Evolutionary conservation across 2,888 invertebrate genomes (phyloP), one percentile per base, ranked within the genome.

Genomic region (Polydrusus cervinus): DNA sequence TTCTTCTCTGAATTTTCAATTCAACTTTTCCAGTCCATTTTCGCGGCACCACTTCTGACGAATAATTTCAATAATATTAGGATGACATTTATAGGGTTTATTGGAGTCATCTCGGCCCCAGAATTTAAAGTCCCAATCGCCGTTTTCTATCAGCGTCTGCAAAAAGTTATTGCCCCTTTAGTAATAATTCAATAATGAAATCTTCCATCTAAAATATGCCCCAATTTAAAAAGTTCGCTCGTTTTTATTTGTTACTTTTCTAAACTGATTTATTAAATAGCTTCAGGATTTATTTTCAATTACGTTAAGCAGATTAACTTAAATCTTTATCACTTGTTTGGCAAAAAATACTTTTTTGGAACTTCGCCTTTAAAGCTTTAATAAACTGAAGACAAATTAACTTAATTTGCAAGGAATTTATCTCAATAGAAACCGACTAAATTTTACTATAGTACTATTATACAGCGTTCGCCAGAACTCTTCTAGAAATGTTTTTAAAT

Each of bases 1-100:
- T 71, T 62, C 70, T 43, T 62, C 34, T 51, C 53, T 38, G 70
- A 71, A 62, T 62, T 71, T 71, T 71, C 70, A 71, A 71, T 71
- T 71, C 62, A 49, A 64, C 70, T 61, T 71, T 71, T 61, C 62
- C 53, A 62, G 62, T 25, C 40, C 62, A 62, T 71, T 71, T 64
- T 61, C 70, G 51, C 40, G 20, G 34, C 57, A 53, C 62, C n/a
- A 60, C 57, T 69, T 34, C 60, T 69, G 69, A 69, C 69, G 69
- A 69, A 71, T 71, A 71, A 71, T 71, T 71, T 62, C 75, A 68
- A 66, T 71, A 67, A 75, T 75, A 75, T 75, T 71, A 71, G 55
- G 67, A 66, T 68, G 71, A 68, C 71, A 75, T 72, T 75, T 75
- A 75, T 71, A 67, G 75, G 60, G 67, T 75, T 75, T 75, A 75